phyloP scores from a whole-genome alignment of 2,113 vertebrate species.

The Dasypus novemcinctus region DNA sequence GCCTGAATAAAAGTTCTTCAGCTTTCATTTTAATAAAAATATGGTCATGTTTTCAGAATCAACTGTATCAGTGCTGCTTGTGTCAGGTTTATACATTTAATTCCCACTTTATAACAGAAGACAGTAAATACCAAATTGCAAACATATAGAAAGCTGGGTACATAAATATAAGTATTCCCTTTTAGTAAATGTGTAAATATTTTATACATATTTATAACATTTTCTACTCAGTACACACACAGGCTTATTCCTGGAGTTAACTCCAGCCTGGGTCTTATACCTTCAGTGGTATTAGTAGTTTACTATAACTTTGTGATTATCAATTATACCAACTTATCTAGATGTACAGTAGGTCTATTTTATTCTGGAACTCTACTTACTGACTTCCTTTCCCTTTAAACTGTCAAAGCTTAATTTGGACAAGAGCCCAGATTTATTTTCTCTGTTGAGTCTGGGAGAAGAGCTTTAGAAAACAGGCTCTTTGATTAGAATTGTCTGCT shows the following conservation, averaged over 20 bases:
- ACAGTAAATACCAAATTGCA: conserved; percentile 45
- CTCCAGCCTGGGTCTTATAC: not conserved
- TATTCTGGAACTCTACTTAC: not conserved
- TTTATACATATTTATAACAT: not conserved
- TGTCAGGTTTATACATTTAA: conserved; percentile 6
- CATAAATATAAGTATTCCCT: not conserved
- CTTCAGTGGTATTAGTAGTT: not conserved
- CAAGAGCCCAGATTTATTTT: conserved; percentile 37
- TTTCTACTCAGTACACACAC: not conserved
- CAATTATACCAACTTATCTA: not conserved
- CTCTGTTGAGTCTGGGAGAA: not conserved
- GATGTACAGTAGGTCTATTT: not conserved
- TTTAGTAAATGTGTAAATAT: not conserved
- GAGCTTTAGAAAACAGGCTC: conserved; percentile 8
- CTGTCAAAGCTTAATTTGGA: not conserved
- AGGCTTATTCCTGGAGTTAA: not conserved
- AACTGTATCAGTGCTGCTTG: not conserved
- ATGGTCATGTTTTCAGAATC: not conserved
- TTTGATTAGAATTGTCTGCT: not conserved
- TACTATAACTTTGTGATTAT: not conserved
- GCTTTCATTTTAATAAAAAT: not conserved
- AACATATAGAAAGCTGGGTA: not conserved
- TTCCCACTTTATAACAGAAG: conserved; percentile 10
- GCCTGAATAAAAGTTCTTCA: not conserved
- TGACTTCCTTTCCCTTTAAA: not conserved